Conservation (phyloP, 1,140 invertebrate genomes). For the Orchestia grillus region DNA sequence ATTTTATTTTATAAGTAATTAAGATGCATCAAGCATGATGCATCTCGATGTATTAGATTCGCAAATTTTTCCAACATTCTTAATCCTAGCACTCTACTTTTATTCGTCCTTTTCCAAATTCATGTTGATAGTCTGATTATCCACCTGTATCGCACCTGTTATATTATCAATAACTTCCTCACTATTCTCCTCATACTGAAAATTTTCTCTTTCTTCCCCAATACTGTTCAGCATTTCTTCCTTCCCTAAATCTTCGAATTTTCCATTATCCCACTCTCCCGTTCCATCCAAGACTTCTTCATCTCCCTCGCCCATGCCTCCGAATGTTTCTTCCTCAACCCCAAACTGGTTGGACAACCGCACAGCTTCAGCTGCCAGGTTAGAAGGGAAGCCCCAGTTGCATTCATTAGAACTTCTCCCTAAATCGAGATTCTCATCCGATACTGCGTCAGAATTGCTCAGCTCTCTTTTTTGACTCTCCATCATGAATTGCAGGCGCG, state of each 20-base stretch:
- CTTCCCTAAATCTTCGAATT: not conserved
- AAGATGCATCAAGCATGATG: too few species aligned
- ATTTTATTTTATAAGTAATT: too few species aligned
- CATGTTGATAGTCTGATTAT: not conserved
- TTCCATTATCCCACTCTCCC: not conserved
- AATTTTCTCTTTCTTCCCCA: not conserved
- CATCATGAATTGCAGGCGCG: not conserved
- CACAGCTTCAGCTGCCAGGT: slow-evolving; percentile 43
- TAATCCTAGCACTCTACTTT: not conserved
- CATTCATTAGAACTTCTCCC: not conserved
- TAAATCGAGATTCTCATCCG: not conserved
- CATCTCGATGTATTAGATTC: not conserved
- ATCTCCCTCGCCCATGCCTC: slow-evolving; percentile 14
- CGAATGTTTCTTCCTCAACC: not conserved
- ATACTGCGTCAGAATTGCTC: not conserved
- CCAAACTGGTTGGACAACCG: slow-evolving; percentile 2
- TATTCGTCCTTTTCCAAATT: not conserved
- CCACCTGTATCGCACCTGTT: not conserved
- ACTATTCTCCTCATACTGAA: not conserved
- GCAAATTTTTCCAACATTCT: not conserved
- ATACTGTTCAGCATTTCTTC: not conserved
- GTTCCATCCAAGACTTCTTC: not conserved
- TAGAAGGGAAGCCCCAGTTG: not conserved
- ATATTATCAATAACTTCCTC: not conserved
- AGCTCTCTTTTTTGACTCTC: slow-evolving; percentile 16